Evolutionary conservation across 1,140 invertebrate species (phyloP), one percentile per base, ranked within the genome.

Genomic region (Drosophila auraria): DNA sequence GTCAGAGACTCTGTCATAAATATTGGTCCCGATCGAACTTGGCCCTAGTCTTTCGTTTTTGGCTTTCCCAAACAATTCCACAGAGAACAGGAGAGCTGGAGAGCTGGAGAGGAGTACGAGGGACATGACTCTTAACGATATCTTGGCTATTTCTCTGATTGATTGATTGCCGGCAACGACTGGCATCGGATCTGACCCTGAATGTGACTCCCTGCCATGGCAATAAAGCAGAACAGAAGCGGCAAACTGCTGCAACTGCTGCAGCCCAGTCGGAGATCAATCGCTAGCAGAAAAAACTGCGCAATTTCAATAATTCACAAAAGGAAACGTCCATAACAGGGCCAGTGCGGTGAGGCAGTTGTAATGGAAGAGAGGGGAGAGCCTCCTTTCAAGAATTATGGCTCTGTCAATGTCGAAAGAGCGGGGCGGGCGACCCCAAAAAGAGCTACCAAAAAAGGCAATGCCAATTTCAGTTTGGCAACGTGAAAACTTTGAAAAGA

Each of bases 231-330:
- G 71, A 73, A 51, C 71, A 74, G 71, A 74, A 74, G 71, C 71
- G 36, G 42, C 64, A 50, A 53, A 17, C 60, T 40, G 42, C 59
- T 56, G 40, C 58, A 51, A 27, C 40, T 42, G 51, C 40, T 30
- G 49, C 70, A 76, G 9, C 51, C 45, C 36, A 66, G 72, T 53
- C 71, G 40, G 69, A 62, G 74, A 74, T 81, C 82, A 86, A 86
- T 86, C 74, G 77, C 51, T 78, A 20, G 23, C 7, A 62, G 63
- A 68, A 74, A 69, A 68, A 78, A 78, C 72, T 71, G 83, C 70
- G 83, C 86, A 89, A 89, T 89, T 89, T 89, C 86, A 89, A 89
- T 89, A 89, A 90, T 90, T 90, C 86, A 89, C 86, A 80, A 90
- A 86, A 82, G 86, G 84, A 81, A 81, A 87, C 63, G 66, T 76